These are phyloP conservation scores for Drosophila repletoides DNA, from an alignment of 1,140 invertebrate species.

Conservation along the genomic window DNA sequence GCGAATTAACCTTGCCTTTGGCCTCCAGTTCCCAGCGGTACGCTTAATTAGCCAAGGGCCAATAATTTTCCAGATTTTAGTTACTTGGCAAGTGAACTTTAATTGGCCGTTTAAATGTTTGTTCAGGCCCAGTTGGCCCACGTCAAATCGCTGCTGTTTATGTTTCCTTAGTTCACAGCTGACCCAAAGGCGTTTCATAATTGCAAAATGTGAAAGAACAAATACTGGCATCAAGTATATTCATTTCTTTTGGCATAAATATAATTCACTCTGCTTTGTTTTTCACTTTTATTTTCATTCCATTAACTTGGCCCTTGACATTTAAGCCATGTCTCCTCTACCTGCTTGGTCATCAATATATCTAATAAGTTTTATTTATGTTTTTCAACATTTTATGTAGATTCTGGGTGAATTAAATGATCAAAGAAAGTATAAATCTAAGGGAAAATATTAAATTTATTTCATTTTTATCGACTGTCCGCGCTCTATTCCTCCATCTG, in stretches of 20 bases:
- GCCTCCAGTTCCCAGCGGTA: background rate
- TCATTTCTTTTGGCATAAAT: too few relatives aligned
- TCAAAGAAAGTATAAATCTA: too few relatives aligned
- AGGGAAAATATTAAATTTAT: too few relatives aligned
- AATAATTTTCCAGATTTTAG: slow-evolving; percentile 45
- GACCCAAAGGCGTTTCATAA: slow-evolving; percentile 8
- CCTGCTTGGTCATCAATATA: too few relatives aligned
- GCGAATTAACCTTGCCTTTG: slow-evolving; percentile 21
- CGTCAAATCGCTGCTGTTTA: background rate
- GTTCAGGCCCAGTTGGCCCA: background rate
- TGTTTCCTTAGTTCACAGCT: background rate
- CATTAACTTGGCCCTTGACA: background rate
- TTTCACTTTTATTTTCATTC: background rate
- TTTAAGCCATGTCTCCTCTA: too few relatives aligned
- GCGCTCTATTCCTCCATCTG: too few relatives aligned
- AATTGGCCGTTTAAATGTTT: slow-evolving; percentile 23
- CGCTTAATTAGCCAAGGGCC: slow-evolving; percentile 46
- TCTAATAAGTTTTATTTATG: too few relatives aligned
- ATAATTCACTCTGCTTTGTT: background rate
- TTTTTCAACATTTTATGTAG: too few relatives aligned
- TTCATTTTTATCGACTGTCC: too few relatives aligned
- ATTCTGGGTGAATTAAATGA: too few relatives aligned
- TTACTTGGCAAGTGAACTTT: slow-evolving; percentile 34
- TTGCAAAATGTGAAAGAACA: background rate
- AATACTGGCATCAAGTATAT: background rate